Base-by-base conservation (phyloP, 2,113 vertebrate genomes). In the Beaufortia kweichowensis region DNA sequence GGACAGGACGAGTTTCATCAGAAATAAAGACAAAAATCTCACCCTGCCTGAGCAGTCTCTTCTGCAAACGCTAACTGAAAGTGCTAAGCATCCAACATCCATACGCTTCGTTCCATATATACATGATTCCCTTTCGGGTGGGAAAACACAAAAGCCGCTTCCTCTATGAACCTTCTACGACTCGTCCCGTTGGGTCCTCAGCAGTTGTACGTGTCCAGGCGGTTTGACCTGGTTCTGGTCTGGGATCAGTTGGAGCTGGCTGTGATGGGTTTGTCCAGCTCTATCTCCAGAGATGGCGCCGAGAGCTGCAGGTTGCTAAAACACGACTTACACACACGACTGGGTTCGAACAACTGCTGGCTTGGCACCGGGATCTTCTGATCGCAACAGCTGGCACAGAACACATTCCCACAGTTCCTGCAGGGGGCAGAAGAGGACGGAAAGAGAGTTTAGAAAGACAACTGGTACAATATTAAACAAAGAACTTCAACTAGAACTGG, bases 351-450 rank as follows among this genome's bases (percentile, higher is more conserved):
- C 82, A 99, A 93, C 91, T 98, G 97, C 91, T 98, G 96, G 81
- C 95, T 98, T 76, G 97, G 97, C 90, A 99, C 95, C 2, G 97
- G 96, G 85, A 96, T 94, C 94, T 98, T 99, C 95, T 99, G 96
- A 88, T 98, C 95, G 77, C 96, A 99, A 82, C 96, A 99, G 83
- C 93, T 98, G 92, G 94, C 94, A 77, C 97, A 98, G 90, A 99
- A 99, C 75, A 99, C 95, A 0, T 98, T 99, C 79, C 96, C 96
- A 68, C 97, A 99, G 87, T 98, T 98, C 96, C 97, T 99, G 91
- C 39, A 81, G 66, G 56, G 74, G 68, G 75, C 35, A 67, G 63
- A 81, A 57, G 26, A 66, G 19, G 28, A 10, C 15, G 7, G 33
- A 24, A 43, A 6, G 50, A 23, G 43, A 61, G 43, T 33, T 24